Conservation (phyloP, 2,888 invertebrate species). For the Drosophila aldrichi region DNA sequence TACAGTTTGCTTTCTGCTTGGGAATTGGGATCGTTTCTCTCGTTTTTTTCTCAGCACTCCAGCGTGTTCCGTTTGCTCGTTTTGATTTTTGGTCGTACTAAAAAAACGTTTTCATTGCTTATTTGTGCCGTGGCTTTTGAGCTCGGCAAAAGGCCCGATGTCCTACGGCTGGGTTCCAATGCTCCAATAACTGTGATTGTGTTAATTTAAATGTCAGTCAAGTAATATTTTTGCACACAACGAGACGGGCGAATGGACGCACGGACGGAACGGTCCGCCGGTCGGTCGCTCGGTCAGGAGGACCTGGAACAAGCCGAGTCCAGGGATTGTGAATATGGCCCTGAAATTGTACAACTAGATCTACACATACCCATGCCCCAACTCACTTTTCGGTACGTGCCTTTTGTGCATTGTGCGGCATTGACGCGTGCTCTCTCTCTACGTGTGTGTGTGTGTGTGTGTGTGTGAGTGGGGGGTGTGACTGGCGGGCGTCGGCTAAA, state of each 20-base stretch:
- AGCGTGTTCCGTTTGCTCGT: slow-evolving; percentile 22
- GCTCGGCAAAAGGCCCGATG: slow-evolving; percentile 23
- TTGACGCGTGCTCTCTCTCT: slow-evolving; percentile 41
- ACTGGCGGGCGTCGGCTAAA: slow-evolving; percentile 64
- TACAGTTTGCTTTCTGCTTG: slow-evolving; percentile 34
- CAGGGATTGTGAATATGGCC: slow-evolving; percentile 35
- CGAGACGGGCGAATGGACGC: slow-evolving; percentile 27
- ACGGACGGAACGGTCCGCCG: not conserved
- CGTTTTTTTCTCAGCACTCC: slow-evolving; percentile 6
- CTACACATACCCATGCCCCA: slow-evolving; percentile 22
- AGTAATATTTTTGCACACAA: slow-evolving; percentile 77
- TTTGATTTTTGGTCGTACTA: slow-evolving; percentile 52
- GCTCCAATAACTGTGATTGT: slow-evolving; percentile 80
- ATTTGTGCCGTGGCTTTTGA: slow-evolving; percentile 57
- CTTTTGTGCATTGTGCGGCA: slow-evolving; percentile 77
- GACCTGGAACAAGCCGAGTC: slow-evolving; percentile 11
- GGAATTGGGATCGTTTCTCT: slow-evolving; percentile 18
- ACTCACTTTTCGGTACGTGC: slow-evolving; percentile 65
- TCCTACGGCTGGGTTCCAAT: slow-evolving; percentile 54
- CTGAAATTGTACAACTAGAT: slow-evolving; percentile 37
- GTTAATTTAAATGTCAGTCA: slow-evolving; percentile 81
- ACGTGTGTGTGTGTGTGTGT: not conserved
- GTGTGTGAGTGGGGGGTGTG: slow-evolving; percentile 45
- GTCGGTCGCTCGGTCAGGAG: slow-evolving; percentile 8
- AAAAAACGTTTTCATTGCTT: slow-evolving; percentile 65